Evolutionary conservation across 1,140 invertebrate genomes (phyloP).

Genomic region (Lepidurus couesii): DNA sequence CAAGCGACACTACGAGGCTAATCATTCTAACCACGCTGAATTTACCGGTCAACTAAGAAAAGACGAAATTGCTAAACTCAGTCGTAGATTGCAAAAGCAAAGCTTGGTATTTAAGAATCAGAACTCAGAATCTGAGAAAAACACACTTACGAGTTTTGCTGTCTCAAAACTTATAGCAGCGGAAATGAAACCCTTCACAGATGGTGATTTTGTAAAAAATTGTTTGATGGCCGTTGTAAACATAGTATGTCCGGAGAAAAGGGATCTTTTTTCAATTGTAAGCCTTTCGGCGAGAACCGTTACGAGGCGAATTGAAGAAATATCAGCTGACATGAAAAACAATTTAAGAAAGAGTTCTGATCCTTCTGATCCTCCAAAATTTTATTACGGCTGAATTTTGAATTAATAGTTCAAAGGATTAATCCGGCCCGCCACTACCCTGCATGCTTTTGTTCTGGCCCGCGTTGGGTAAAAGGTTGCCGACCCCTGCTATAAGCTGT

Average conservation of each 20-base stretch:
- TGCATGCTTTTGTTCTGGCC: not conserved
- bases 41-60: conserved; percentile 36
- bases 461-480: not conserved
- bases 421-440: not conserved
- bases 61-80: conserved; percentile 39
- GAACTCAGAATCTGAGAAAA: conserved; percentile 38
- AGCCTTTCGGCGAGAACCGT: not conserved
- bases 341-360: too few relatives aligned
- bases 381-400: not conserved
- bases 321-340: not conserved
- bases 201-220: conserved; percentile 42
- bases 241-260: conserved; percentile 40
- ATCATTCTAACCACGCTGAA: conserved; percentile 32
- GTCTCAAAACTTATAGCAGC: conserved; percentile 39
- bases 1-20: conserved; percentile 40
- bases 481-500: not conserved
- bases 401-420: not conserved
- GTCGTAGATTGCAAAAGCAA: conserved; percentile 40
- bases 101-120: conserved; percentile 39
- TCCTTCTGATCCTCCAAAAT: too few relatives aligned
- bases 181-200: conserved; percentile 41
- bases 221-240: conserved; percentile 42
- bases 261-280: not conserved
- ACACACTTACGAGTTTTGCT: conserved; percentile 40
- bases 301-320: not conserved